A percentile compares a stretch with the other conserved stretches of the same genome.
Conservation (phyloP, 2,797 vertebrate genomes). For the Scolopax rusticola region DNA sequence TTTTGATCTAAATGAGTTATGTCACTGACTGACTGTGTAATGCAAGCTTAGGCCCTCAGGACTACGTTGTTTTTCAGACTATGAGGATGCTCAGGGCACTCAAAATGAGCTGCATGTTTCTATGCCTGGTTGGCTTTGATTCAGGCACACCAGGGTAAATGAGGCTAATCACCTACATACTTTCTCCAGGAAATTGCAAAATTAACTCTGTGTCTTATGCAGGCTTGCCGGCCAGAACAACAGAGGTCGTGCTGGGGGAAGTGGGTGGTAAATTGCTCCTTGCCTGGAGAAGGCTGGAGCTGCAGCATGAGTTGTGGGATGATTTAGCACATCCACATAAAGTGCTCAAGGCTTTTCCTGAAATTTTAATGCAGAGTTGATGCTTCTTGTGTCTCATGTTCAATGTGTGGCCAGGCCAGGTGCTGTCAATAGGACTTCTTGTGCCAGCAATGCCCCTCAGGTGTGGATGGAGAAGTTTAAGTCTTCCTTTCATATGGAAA, state of each 20-base stretch:
- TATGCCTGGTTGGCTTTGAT: neutral
- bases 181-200: neutral
- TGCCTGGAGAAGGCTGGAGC: neutral
- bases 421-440: neutral
- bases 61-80: neutral
- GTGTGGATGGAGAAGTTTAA: neutral
- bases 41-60: neutral
- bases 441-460: neutral
- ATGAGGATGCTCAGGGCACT: neutral
- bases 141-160: neutral
- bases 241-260: neutral
- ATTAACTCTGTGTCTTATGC: neutral
- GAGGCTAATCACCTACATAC: neutral
- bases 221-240: neutral
- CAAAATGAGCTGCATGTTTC: neutral
- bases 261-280: conserved; percentile 53
- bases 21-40: neutral
- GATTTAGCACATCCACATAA: neutral
- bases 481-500: neutral
- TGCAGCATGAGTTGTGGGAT: neutral
- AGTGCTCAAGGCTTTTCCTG: neutral
- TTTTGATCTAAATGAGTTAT: conserved; percentile 5
- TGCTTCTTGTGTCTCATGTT: neutral
- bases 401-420: neutral
- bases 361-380: neutral